phyloP scores from a whole-genome alignment of 2,797 vertebrate genomes.

The Xerus rutilus region DNA sequence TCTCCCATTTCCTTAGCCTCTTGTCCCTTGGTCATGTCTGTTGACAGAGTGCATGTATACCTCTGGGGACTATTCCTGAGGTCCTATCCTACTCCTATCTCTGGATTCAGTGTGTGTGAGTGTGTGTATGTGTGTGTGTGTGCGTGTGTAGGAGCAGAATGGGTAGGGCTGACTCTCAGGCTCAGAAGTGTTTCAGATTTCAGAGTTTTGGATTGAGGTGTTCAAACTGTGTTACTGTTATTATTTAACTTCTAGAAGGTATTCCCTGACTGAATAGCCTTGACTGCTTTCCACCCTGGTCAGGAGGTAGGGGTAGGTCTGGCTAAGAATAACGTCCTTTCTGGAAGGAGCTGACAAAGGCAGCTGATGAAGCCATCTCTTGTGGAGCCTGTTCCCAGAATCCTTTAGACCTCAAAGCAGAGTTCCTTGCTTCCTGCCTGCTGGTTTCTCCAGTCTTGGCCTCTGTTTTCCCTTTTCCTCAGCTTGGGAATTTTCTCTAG shows the following conservation, averaged over 20 bases:
- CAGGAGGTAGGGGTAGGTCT: background rate
- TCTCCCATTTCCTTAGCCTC: background rate
- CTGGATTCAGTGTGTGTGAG: background rate
- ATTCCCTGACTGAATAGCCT: background rate
- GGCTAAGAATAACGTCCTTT: background rate
- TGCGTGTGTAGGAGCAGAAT: background rate
- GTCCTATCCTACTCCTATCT: background rate
- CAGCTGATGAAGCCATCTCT: background rate
- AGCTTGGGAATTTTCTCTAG: background rate
- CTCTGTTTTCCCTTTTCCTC: background rate
- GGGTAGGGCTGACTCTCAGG: background rate
- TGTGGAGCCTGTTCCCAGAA: background rate
- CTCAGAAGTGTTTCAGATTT: background rate
- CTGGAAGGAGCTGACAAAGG: background rate
- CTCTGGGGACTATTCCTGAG: background rate
- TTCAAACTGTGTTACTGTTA: background rate
- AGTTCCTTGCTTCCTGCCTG: background rate
- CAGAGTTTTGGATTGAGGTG: background rate
- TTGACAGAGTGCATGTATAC: background rate
- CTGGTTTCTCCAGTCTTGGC: background rate
- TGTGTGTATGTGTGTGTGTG: no score
- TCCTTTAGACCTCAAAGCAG: background rate
- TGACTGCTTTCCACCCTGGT: background rate
- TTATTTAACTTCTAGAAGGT: constrained; percentile 52
- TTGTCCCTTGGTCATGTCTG: background rate